Percentiles rank a stretch among this genome's conserved stretches.
Evolutionary conservation across 2,113 vertebrate genomes (phyloP).

Genomic region (Barbus barbus): DNA sequence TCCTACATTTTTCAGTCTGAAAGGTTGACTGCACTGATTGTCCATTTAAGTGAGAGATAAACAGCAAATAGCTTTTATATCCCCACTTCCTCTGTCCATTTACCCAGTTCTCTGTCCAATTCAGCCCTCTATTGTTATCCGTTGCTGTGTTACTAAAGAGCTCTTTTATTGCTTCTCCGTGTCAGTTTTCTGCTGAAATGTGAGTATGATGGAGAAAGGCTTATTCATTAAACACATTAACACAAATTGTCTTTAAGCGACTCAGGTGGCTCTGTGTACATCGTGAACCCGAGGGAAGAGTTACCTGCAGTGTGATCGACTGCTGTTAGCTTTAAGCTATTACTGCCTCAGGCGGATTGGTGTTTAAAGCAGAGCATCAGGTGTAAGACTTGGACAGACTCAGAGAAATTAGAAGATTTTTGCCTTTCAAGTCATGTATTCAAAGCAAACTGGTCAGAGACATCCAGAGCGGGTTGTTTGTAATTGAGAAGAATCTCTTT

Average conservation of each 20-base stretch:
- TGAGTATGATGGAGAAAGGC: conserved; percentile 13
- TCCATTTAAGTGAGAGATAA: neutral
- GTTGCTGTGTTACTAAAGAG: neutral
- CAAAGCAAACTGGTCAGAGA: conserved; percentile 19
- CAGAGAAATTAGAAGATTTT: neutral
- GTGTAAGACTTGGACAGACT: neutral
- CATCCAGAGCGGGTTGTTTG: neutral
- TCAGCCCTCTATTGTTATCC: neutral
- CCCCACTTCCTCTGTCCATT: neutral
- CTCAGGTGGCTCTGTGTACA: neutral
- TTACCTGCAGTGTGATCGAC: conserved; percentile 14
- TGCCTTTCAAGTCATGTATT: neutral
- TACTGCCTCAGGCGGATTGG: neutral
- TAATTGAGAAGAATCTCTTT: conserved; percentile 2
- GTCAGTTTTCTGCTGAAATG: conserved; percentile 20
- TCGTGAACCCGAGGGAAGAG: neutral
- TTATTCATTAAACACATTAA: conserved; percentile 10
- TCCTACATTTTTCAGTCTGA: neutral
- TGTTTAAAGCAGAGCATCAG: conserved; percentile 23
- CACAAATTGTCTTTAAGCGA: neutral
- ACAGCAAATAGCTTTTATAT: conserved; percentile 3
- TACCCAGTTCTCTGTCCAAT: neutral
- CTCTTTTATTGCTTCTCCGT: conserved; percentile 36
- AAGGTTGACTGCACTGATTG: neutral
- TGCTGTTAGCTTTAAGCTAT: neutral